These are phyloP conservation scores for roundworm (Caenorhabditis elegans) DNA, from an alignment of 1,140 invertebrate species.

Conservation along the genomic window WBcel235 BX284603.4:350001-350500, in stretches of 20 bases:
- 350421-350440: too few species aligned
- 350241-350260: not conserved
- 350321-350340: too few species aligned
- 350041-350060: not conserved
- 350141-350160: not conserved
- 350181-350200: not conserved
- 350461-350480: too few species aligned
- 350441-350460: too few species aligned
- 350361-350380: too few species aligned
- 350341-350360: too few species aligned
- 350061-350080: not conserved
- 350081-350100: not conserved
- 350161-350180: not conserved
- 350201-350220: not conserved
- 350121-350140: not conserved
- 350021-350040: not conserved
- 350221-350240: not conserved
- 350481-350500: too few species aligned
- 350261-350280: not conserved
- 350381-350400: too few species aligned
- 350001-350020: conserved; percentile 16
- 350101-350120: not conserved
- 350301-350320: too few species aligned
- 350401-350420: too few species aligned
- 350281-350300: too few species aligned